Conservation (phyloP, 2,888 invertebrate species). For the Dorcus hopei region DNA sequence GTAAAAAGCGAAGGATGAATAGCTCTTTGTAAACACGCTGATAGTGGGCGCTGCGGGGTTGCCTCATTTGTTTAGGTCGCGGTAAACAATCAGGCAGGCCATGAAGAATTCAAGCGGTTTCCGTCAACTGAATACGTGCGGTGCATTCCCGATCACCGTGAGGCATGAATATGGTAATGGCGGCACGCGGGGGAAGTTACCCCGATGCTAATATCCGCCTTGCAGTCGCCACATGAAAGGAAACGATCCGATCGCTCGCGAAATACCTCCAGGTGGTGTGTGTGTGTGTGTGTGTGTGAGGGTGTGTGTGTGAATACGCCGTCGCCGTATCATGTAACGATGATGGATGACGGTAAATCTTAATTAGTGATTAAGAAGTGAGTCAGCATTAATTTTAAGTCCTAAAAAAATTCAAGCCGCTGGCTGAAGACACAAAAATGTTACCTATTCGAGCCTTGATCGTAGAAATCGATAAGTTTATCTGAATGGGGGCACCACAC, state of each 20-base stretch:
- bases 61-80: conserved; percentile 1
- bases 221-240: conserved; percentile 21
- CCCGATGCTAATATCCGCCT: conserved; percentile 27
- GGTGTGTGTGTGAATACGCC: too few species aligned
- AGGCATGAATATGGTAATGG: conserved; percentile 42
- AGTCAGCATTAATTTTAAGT: too few species aligned
- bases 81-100: conserved; percentile 34
- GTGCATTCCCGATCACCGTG: conserved; percentile 28
- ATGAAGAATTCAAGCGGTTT: conserved; percentile 39
- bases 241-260: conserved; percentile 3
- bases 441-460: conserved; percentile 13
- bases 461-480: conserved; percentile 11
- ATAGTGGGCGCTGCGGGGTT: conserved; percentile 1
- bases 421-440: too few species aligned
- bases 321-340: too few species aligned
- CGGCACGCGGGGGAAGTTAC: conserved; percentile 23
- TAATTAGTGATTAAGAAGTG: too few species aligned
- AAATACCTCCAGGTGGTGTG: neutral
- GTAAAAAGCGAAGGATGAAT: conserved; percentile 13
- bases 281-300: too few species aligned
- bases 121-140: conserved; percentile 40
- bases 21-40: conserved; percentile 7
- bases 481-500: conserved; percentile 15
- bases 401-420: too few species aligned
- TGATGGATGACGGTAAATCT: too few species aligned